Evolutionary conservation across 2,888 invertebrate species (phyloP), one percentile per base, ranked within the genome.

Genomic region (Phlogophora meticulosa): DNA sequence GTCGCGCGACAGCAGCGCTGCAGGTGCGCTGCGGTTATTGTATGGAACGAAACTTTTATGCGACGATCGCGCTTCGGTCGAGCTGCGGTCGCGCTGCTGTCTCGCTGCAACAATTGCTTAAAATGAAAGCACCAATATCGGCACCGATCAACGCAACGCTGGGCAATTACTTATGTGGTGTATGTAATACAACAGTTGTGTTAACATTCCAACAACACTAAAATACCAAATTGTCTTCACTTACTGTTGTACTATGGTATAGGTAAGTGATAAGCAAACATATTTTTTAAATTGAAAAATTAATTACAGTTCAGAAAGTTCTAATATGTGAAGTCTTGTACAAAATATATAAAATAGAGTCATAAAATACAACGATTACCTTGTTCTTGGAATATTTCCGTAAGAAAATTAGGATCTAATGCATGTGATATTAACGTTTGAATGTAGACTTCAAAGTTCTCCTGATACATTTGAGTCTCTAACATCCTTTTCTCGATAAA

Each of bases 401-500:
- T 97, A 20, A 98, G 96, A 88, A 98, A 98, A 93, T 98, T 98
- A 5, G 98, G 97, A 92, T 98, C 98, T 76, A 98, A 93, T 7
- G 98, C 98, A 90, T 98, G 98, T 3, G 98, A 98, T 87, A 98
- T 98, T 86, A 98, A 96, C 4, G 98, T 98, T 91, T 98, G 98
- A 89, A 98, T 97, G 87, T 98, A 98, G 46, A 98, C 98, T 95
- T 98, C 98, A 89, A 98, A 98, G 89, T 98, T 98, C 87, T 98
- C 98, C 86, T 98, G 97, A 92, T 98, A 98, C 84, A 97, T 96
- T 82, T 97, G 96, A 61, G 97, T 97, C 77, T 97, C 97, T 83
- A 97, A 96, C 97, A 98, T 97, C 64, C 97, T 96, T 86, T 97
- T 97, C 76, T 97, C 97, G 67, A 98, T 97, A 85, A 97, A 97